phyloP scores from a whole-genome alignment of 2,797 vertebrate species.

The Gobionotothen gibberifrons region DNA sequence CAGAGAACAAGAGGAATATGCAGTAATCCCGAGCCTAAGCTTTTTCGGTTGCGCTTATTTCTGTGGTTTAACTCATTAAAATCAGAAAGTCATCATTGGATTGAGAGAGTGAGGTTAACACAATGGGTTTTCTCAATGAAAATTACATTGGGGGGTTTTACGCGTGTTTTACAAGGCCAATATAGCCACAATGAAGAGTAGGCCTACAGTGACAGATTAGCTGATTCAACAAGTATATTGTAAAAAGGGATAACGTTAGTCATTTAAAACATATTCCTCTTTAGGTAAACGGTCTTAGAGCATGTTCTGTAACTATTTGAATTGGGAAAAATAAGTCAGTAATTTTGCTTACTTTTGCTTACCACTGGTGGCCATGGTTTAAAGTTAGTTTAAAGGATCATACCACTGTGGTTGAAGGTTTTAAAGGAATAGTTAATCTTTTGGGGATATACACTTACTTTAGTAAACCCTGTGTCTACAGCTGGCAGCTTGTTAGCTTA shows the following conservation, averaged over 20 bases:
- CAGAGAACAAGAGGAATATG: slow-evolving; percentile 28
- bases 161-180: slow-evolving; percentile 3
- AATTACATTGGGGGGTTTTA: slow-evolving; percentile 22
- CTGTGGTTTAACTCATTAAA: slow-evolving; percentile 34
- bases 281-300: not conserved
- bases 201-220: not conserved
- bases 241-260: not conserved
- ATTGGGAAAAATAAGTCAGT: not conserved
- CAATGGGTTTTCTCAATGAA: slow-evolving; percentile 16
- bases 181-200: not conserved
- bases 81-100: slow-evolving; percentile 28
- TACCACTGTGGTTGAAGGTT: no score
- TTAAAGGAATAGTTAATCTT: no score
- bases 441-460: no score
- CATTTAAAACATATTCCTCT: not conserved
- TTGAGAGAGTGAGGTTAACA: not conserved
- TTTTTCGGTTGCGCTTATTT: not conserved
- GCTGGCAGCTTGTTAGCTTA: not conserved
- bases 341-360: no score
- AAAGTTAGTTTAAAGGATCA: no score
- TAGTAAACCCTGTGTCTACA: not conserved
- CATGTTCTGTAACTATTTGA: not conserved
- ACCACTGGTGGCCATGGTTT: no score
- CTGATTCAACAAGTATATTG: not conserved
- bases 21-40: slow-evolving; percentile 23